These are phyloP conservation scores for Lasius fuliginosus DNA, from an alignment of 2,888 invertebrate genomes.

Conservation along the genomic window DNA sequence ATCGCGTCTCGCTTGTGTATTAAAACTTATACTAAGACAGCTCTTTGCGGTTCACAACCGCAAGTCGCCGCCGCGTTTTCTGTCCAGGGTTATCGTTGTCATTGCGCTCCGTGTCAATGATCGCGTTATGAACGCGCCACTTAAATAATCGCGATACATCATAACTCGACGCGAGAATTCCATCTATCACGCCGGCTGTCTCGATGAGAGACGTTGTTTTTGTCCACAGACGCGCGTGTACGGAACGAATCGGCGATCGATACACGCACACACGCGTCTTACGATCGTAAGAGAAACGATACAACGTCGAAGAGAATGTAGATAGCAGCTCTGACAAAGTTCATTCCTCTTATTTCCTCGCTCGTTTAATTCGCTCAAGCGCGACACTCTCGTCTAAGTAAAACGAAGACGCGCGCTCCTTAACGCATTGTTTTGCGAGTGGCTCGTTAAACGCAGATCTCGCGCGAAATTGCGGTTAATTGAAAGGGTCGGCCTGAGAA, in stretches of 20 bases:
- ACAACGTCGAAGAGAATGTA: neutral
- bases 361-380: conserved; percentile 39
- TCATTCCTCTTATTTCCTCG: neutral
- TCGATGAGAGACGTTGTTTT: conserved; percentile 17
- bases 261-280: neutral
- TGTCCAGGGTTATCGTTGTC: neutral
- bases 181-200: conserved; percentile 32
- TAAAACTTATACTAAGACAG: too few relatives aligned
- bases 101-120: conserved; percentile 31
- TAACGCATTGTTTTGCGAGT: conserved; percentile 36
- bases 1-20: neutral
- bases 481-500: conserved; percentile 45
- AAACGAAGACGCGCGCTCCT: neutral
- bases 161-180: neutral
- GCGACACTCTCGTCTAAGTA: neutral
- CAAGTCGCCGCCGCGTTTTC: neutral
- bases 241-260: conserved; percentile 5
- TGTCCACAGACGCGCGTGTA: neutral
- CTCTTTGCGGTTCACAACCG: neutral
- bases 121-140: conserved; percentile 43
- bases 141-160: conserved; percentile 36
- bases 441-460: conserved; percentile 58
- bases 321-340: neutral
- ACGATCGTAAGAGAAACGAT: neutral
- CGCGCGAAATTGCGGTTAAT: conserved; percentile 62